These are phyloP conservation scores for Caprella mutica DNA, from an alignment of 2,888 invertebrate species.

Conservation along the genomic window DNA sequence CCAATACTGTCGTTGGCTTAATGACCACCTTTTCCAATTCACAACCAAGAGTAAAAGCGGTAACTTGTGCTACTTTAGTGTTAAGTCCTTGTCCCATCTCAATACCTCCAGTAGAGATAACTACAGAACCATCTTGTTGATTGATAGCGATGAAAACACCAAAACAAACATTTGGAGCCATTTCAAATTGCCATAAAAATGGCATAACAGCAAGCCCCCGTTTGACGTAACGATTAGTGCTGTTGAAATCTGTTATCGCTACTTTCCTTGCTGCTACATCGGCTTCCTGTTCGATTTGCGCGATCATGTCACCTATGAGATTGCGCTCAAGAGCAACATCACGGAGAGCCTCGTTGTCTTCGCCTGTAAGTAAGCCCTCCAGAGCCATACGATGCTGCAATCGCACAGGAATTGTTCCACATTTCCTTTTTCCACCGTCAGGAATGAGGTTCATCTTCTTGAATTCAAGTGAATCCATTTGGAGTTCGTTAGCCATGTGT, in stretches of 20 bases:
- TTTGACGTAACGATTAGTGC: constrained; percentile 64
- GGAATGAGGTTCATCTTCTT: constrained; percentile 34
- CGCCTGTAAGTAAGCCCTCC: constrained; percentile 12
- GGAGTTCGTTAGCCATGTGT: constrained; percentile 40
- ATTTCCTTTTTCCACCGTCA: neutral
- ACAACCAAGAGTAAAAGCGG: constrained; percentile 58
- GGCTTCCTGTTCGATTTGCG: constrained; percentile 11
- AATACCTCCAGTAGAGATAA: constrained; percentile 50
- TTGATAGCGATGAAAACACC: constrained; percentile 35
- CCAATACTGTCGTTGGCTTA: constrained; percentile 52
- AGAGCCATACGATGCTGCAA: neutral
- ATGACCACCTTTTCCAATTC: constrained; percentile 55
- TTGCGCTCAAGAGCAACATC: constrained; percentile 11
- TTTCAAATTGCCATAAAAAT: constrained; percentile 53
- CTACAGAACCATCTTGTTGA: constrained; percentile 46
- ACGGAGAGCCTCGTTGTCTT: neutral
- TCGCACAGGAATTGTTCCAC: neutral
- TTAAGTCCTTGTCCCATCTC: constrained; percentile 65
- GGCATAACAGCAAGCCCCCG: constrained; percentile 52
- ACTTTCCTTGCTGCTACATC: constrained; percentile 35
- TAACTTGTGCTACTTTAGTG: constrained; percentile 64
- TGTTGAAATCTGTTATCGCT: constrained; percentile 36
- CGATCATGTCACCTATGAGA: constrained; percentile 20
- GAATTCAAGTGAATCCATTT: constrained; percentile 40
- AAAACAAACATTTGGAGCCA: constrained; percentile 33